A percentile compares a stretch with the other conserved stretches of the same genome.
Evolutionary conservation across 1,140 invertebrate species (phyloP).

Genomic region (Bombus sibiricus): DNA sequence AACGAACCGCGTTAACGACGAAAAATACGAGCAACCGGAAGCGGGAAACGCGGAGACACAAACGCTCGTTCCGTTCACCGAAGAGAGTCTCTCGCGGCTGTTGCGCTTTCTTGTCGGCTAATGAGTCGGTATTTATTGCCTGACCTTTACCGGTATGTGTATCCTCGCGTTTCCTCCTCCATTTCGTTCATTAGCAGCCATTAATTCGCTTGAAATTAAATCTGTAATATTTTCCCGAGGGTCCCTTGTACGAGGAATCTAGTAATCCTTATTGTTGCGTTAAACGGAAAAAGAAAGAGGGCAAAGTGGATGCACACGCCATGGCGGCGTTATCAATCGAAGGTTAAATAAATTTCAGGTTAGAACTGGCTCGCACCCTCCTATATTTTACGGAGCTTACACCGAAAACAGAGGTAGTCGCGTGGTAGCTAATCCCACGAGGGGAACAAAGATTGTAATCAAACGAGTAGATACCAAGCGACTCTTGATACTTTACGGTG

Average conservation of each 20-base stretch:
- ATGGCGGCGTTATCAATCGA: background rate
- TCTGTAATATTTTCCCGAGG: background rate
- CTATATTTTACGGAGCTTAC: background rate
- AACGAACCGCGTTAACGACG: background rate
- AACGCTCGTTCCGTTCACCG: background rate
- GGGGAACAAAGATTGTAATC: conserved; percentile 55
- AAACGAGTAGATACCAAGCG: conserved; percentile 45
- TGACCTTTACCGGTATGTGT: conserved; percentile 15
- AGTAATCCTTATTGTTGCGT: background rate
- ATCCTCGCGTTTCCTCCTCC: background rate
- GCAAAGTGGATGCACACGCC: no score
- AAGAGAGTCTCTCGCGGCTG: background rate
- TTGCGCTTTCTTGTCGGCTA: conserved; percentile 2
- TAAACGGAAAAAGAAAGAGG: background rate
- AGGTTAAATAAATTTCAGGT: background rate
- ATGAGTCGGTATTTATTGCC: conserved; percentile 35
- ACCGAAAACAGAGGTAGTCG: conserved; percentile 29
- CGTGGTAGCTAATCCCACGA: conserved; percentile 18
- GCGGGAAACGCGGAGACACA: background rate
- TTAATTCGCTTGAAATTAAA: conserved; percentile 20
- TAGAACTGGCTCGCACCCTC: background rate
- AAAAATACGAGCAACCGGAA: conserved; percentile 13
- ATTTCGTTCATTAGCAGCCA: conserved; percentile 16
- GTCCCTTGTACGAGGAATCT: background rate
- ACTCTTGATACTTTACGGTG: conserved; percentile 49